Conservation (phyloP, 1,140 invertebrate species). For the Diachasmimorpha longicaudata region DNA sequence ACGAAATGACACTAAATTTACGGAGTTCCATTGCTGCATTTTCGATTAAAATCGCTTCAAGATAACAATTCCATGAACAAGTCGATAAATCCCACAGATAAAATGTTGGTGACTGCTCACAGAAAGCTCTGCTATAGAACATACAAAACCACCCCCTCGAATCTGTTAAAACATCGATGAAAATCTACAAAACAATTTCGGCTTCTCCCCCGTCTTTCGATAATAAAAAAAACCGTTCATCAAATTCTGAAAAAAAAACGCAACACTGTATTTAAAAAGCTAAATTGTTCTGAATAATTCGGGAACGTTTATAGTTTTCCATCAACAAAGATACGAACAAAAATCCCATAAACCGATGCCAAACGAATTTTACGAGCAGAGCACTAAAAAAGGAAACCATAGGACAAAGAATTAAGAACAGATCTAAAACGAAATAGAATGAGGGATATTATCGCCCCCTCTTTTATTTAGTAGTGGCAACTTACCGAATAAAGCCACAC, state of each 20-base stretch:
- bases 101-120: not conserved
- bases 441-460: not conserved
- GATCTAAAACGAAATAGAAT: not conserved
- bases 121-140: not conserved
- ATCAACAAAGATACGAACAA: not conserved
- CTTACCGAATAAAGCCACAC: not conserved
- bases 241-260: not conserved
- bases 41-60: not conserved
- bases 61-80: not conserved
- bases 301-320: not conserved
- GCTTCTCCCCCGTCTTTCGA: no score
- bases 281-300: not conserved
- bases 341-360: not conserved
- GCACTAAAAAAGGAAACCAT: not conserved
- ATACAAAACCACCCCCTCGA: no score
- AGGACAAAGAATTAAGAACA: constrained; percentile 1
- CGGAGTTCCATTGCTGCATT: not conserved
- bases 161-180: no score
- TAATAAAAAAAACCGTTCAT: not conserved
- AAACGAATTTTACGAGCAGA: not conserved
- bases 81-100: no score
- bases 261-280: not conserved
- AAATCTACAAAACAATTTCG: no score
- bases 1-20: not conserved
- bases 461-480: not conserved